Percentiles rank a stretch among this genome's conserved stretches.
phyloP scores from a whole-genome alignment of 2,113 vertebrate species.

The Mirounga angustirostris region DNA sequence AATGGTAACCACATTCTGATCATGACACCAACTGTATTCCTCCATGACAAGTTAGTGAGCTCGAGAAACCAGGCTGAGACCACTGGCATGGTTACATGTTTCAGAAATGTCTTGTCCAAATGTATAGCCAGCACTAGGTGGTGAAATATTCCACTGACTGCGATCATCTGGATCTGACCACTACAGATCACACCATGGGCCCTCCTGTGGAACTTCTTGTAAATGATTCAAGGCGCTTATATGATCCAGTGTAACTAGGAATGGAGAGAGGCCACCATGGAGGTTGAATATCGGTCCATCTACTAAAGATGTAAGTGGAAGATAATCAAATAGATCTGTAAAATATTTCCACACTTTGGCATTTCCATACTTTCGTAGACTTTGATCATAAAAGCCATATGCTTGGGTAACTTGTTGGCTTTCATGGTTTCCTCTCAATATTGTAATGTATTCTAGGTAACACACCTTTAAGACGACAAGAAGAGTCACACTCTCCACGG shows the following conservation, averaged over 20 bases:
- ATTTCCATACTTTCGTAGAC: not conserved
- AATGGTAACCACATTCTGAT: not conserved
- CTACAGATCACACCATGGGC: not conserved
- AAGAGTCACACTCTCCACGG: not conserved
- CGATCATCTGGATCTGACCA: not conserved
- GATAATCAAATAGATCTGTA: not conserved
- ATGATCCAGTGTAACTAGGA: not conserved
- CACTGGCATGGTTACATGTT: not conserved
- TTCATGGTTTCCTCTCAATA: not conserved
- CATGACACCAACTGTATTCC: not conserved
- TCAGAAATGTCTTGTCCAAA: not conserved
- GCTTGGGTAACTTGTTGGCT: not conserved
- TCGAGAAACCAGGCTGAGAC: not conserved
- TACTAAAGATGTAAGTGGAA: not conserved
- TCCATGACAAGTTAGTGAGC: not conserved
- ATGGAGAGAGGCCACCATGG: not conserved
- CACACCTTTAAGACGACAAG: not conserved
- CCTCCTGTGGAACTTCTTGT: not conserved
- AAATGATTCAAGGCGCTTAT: not conserved
- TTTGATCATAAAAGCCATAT: not conserved
- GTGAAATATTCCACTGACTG: not conserved
- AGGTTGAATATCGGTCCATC: not conserved
- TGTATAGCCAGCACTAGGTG: not conserved
- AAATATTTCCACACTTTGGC: not conserved
- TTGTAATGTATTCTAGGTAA: not conserved